Evolutionary conservation across 2,888 invertebrate species (phyloP).

Genomic region (Caenorhabditis japonica): DNA sequence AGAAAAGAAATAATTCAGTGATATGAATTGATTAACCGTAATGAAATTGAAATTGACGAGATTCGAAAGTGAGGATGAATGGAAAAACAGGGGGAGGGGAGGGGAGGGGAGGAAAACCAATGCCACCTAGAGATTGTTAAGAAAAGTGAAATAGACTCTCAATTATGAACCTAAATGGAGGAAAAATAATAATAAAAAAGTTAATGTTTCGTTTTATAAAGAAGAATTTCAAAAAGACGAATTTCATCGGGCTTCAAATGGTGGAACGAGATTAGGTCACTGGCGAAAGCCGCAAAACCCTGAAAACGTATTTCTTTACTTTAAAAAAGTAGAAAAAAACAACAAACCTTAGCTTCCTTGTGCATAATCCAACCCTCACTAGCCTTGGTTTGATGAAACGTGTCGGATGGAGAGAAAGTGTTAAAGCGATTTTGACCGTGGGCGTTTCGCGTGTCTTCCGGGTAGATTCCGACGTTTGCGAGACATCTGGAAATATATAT

Average conservation of each 20-base stretch:
- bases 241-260: conserved; percentile 58
- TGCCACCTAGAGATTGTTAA: conserved; percentile 16
- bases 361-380: conserved; percentile 37
- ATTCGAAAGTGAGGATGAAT: conserved; percentile 6
- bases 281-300: conserved; percentile 58
- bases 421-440: conserved; percentile 60
- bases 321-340: no score
- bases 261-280: conserved; percentile 63
- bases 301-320: conserved; percentile 25
- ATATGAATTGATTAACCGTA: conserved; percentile 31
- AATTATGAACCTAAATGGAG: not conserved
- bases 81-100: conserved; percentile 6
- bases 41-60: conserved; percentile 23
- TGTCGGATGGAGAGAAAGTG: conserved; percentile 48
- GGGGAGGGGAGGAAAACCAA: no score
- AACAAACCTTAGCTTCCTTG: conserved; percentile 32
- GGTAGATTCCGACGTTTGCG: conserved; percentile 58
- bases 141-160: not conserved
- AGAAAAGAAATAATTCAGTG: conserved; percentile 1
- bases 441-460: conserved; percentile 60
- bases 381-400: conserved; percentile 41
- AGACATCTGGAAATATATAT: conserved; percentile 53
- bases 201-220: conserved; percentile 54
- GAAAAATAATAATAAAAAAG: no score
- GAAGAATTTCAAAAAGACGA: conserved; percentile 57